Conservation (phyloP, 2,797 vertebrate genomes). For the Microctenopoma stevenorrisi region DNA sequence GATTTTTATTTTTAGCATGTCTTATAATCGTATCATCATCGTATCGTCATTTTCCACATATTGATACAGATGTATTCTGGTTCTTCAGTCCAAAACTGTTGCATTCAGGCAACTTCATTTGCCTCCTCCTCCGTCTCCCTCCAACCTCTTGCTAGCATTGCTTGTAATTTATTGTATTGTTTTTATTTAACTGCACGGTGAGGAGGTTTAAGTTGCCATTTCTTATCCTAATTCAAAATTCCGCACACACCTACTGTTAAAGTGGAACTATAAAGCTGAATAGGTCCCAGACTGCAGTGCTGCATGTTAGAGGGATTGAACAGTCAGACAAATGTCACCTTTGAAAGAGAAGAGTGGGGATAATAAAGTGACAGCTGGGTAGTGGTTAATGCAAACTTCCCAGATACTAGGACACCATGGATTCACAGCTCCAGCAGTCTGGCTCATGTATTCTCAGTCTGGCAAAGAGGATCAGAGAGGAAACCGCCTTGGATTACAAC, state of each 20-base stretch:
- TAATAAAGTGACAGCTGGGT: slow-evolving; percentile 48
- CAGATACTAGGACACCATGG: slow-evolving; percentile 23
- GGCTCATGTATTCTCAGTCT: slow-evolving; percentile 47
- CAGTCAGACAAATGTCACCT: slow-evolving; percentile 72
- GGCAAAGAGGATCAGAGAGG: slow-evolving; percentile 55
- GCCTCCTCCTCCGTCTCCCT: slow-evolving; percentile 52
- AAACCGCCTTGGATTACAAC: slow-evolving; percentile 60
- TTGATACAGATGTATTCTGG: slow-evolving; percentile 39
- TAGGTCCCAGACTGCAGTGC: slow-evolving; percentile 65
- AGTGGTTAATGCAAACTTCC: slow-evolving; percentile 41
- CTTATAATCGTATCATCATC: neutral
- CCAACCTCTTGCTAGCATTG: slow-evolving; percentile 66
- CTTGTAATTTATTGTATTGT: slow-evolving; percentile 83
- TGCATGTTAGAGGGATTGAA: slow-evolving; percentile 60
- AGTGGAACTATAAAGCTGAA: slow-evolving; percentile 64
- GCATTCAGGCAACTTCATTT: slow-evolving; percentile 59
- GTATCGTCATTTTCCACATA: slow-evolving; percentile 42
- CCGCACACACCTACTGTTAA: slow-evolving; percentile 63
- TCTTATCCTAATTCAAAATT: slow-evolving; percentile 73
- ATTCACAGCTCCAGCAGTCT: slow-evolving; percentile 29
- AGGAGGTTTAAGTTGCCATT: slow-evolving; percentile 70
- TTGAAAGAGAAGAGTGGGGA: slow-evolving; percentile 42
- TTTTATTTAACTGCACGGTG: slow-evolving; percentile 85
- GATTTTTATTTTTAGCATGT: neutral
- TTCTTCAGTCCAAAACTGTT: slow-evolving; percentile 10